Evolutionary conservation across 2,888 invertebrate genomes (phyloP).

Genomic region (Coleophora flavipennella): DNA sequence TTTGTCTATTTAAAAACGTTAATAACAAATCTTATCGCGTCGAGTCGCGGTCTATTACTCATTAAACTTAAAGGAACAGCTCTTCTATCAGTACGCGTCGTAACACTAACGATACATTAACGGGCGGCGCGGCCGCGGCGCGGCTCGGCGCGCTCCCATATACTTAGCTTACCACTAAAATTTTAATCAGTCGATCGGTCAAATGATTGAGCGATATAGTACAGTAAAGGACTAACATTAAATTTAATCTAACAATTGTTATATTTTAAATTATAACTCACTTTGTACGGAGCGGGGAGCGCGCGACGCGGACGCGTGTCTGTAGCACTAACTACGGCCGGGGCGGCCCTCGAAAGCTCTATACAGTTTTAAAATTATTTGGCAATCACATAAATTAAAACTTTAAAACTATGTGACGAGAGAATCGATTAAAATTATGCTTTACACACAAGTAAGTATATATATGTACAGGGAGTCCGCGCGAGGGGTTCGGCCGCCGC

Average conservation of each 20-base stretch:
- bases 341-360: slow-evolving; percentile 45
- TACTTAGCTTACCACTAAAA: slow-evolving; percentile 72
- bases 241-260: slow-evolving; percentile 69
- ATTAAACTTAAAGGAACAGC: slow-evolving; percentile 49
- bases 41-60: slow-evolving; percentile 26
- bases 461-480: slow-evolving; percentile 50
- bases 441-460: slow-evolving; percentile 68
- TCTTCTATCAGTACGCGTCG: slow-evolving; percentile 47
- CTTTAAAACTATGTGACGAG: slow-evolving; percentile 71
- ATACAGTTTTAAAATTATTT: slow-evolving; percentile 68
- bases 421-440: slow-evolving; percentile 70
- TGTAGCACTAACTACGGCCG: slow-evolving; percentile 42
- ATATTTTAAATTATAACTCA: slow-evolving; percentile 72
- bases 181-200: slow-evolving; percentile 74
- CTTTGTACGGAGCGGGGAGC: slow-evolving; percentile 48
- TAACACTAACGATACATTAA: slow-evolving; percentile 52
- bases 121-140: slow-evolving; percentile 17
- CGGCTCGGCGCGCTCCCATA: slow-evolving; percentile 33
- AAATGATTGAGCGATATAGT: slow-evolving; percentile 72
- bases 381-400: slow-evolving; percentile 71
- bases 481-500: slow-evolving; percentile 42
- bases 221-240: slow-evolving; percentile 73
- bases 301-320: slow-evolving; percentile 32
- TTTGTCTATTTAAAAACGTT: slow-evolving; percentile 64
- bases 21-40: slow-evolving; percentile 54